These are phyloP conservation scores for Chrysocyon brachyurus DNA, from an alignment of 2,797 vertebrate species.

Conservation along the genomic window DNA sequence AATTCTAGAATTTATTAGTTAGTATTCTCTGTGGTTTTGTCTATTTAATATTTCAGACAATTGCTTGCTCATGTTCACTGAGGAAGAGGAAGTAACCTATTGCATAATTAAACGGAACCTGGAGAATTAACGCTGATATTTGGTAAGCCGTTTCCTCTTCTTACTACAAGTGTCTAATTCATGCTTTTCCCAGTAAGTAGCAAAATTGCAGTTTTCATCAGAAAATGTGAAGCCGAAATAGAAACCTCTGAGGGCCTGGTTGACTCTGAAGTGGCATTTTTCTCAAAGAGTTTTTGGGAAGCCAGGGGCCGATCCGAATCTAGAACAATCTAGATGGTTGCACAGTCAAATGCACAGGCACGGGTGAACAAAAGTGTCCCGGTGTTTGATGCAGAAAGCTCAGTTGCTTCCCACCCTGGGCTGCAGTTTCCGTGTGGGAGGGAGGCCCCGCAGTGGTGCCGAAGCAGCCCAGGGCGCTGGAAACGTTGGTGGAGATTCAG, in stretches of 20 bases:
- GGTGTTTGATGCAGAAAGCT: not conserved
- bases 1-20: not conserved
- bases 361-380: not conserved
- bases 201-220: constrained; percentile 73
- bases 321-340: not conserved
- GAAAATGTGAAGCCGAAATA: constrained; percentile 44
- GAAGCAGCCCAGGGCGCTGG: not conserved
- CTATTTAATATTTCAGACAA: constrained; percentile 55
- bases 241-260: not conserved
- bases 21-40: constrained; percentile 40
- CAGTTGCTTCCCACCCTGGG: not conserved
- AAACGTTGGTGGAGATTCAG: not conserved
- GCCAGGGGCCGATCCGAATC: not conserved
- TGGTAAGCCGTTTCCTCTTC: constrained; percentile 78
- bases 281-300: not conserved
- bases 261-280: not conserved
- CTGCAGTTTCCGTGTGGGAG: not conserved
- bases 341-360: not conserved
- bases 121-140: constrained; percentile 70
- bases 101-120: constrained; percentile 70
- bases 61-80: constrained; percentile 65
- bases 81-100: constrained; percentile 75
- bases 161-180: constrained; percentile 65
- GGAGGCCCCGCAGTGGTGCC: not conserved
- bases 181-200: constrained; percentile 46